Evolutionary conservation across 2,888 invertebrate genomes (phyloP).

Genomic region (Polydrusus cervinus): DNA sequence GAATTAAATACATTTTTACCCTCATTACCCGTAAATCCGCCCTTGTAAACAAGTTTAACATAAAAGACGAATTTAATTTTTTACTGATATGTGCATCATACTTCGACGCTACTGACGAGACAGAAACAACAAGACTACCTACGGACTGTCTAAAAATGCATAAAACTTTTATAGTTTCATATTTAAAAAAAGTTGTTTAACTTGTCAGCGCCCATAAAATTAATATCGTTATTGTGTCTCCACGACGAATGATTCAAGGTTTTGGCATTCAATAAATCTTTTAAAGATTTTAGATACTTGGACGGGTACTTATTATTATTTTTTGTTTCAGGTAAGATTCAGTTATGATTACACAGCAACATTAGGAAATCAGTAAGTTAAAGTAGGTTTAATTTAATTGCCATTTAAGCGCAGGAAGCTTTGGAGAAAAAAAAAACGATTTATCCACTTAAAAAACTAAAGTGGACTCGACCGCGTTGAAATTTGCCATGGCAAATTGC

Average conservation of each 20-base stretch:
- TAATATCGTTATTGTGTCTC: slow-evolving; percentile 24
- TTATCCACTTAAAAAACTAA: no score
- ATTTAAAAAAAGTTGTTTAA: slow-evolving; percentile 24
- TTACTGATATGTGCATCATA: no score
- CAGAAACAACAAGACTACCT: no score
- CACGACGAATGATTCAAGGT: slow-evolving; percentile 3
- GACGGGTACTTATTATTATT: neutral
- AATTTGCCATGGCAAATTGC: no score
- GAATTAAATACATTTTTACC: no score
- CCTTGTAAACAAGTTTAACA: no score
- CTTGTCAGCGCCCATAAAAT: slow-evolving; percentile 26
- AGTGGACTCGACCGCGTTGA: no score
- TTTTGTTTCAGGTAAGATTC: slow-evolving; percentile 36
- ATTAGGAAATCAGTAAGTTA: neutral
- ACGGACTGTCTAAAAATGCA: slow-evolving; percentile 16
- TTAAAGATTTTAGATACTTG: neutral
- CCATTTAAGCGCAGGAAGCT: no score
- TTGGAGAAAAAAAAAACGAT: no score
- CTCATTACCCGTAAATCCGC: no score
- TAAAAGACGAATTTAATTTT: no score
- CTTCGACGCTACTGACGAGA: no score
- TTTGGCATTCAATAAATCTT: neutral
- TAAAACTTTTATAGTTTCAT: slow-evolving; percentile 27
- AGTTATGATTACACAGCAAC: neutral
- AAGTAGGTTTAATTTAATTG: neutral